Evolutionary conservation across 1,140 invertebrate genomes (phyloP).

Genomic region (Drosophila fuyamai): DNA sequence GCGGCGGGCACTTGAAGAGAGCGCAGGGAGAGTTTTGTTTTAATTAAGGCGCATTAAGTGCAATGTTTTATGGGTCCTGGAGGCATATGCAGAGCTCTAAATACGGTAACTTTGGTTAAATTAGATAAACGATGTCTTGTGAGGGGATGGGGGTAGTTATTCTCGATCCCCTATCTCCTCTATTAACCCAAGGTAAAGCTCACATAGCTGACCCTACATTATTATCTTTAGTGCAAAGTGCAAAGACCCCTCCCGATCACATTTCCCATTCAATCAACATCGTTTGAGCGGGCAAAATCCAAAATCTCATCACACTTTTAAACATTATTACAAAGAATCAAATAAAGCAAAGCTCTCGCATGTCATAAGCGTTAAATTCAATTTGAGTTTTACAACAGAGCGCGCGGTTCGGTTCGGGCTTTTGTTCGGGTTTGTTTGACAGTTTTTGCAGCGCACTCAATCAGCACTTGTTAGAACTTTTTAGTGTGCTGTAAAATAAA

Average conservation of each 20-base stretch:
- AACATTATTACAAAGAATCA: slow-evolving; percentile 49
- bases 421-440: slow-evolving; percentile 59
- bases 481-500: slow-evolving; percentile 78
- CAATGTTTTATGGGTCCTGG: slow-evolving; percentile 49
- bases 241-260: not conserved
- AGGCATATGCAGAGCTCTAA: slow-evolving; percentile 11
- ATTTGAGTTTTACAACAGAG: slow-evolving; percentile 59
- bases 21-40: slow-evolving; percentile 44
- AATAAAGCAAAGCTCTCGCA: slow-evolving; percentile 59
- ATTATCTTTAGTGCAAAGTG: no score
- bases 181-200: no score
- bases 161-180: not conserved
- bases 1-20: slow-evolving; percentile 18
- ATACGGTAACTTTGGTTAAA: slow-evolving; percentile 1
- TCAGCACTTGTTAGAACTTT: slow-evolving; percentile 79
- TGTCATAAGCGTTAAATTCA: slow-evolving; percentile 72
- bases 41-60: slow-evolving; percentile 71
- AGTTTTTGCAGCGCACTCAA: slow-evolving; percentile 73
- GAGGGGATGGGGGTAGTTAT: not conserved
- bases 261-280: slow-evolving; percentile 8
- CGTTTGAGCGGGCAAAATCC: slow-evolving; percentile 5
- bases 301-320: slow-evolving; percentile 38
- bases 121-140: slow-evolving; percentile 4
- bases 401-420: slow-evolving; percentile 14
- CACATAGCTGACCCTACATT: no score